Evolutionary conservation across 2,888 invertebrate genomes (phyloP).

Genomic region (Heliconius cydno): DNA sequence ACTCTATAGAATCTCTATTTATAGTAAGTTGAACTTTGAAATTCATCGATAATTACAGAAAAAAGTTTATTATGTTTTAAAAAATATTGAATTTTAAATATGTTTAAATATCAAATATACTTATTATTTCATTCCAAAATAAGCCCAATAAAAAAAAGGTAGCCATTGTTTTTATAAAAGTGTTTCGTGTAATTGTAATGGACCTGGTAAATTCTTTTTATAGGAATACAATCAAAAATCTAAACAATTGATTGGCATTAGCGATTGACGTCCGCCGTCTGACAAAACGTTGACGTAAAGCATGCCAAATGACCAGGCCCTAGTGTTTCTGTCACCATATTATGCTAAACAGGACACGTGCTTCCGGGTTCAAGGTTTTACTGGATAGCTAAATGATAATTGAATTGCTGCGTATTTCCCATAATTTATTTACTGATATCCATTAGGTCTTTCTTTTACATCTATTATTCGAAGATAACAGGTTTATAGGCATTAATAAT

Average conservation of each 20-base stretch:
- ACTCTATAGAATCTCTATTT: not conserved
- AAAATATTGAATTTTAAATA: too few species aligned
- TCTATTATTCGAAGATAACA: constrained; percentile 26
- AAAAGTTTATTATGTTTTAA: too few species aligned
- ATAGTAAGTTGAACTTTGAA: not conserved
- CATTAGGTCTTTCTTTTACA: not conserved
- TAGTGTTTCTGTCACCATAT: constrained; percentile 58
- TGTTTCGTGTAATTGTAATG: too few species aligned
- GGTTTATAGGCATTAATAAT: constrained; percentile 40
- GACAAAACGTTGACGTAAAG: constrained; percentile 50
- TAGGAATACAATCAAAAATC: not conserved
- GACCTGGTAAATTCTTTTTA: not conserved
- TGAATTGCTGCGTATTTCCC: constrained; percentile 37
- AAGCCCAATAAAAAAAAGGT: too few species aligned
- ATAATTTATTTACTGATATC: too few species aligned
- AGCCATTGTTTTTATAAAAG: too few species aligned
- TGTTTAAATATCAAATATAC: too few species aligned
- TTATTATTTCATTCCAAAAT: too few species aligned
- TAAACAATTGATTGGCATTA: not conserved
- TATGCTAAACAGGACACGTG: constrained; percentile 66
- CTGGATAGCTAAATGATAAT: constrained; percentile 49
- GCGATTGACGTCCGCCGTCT: not conserved
- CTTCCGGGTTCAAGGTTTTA: constrained; percentile 57
- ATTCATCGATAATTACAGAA: too few species aligned
- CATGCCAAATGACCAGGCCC: constrained; percentile 55